Conservation (phyloP, 2,113 vertebrate genomes). For the Falco punctatus region DNA sequence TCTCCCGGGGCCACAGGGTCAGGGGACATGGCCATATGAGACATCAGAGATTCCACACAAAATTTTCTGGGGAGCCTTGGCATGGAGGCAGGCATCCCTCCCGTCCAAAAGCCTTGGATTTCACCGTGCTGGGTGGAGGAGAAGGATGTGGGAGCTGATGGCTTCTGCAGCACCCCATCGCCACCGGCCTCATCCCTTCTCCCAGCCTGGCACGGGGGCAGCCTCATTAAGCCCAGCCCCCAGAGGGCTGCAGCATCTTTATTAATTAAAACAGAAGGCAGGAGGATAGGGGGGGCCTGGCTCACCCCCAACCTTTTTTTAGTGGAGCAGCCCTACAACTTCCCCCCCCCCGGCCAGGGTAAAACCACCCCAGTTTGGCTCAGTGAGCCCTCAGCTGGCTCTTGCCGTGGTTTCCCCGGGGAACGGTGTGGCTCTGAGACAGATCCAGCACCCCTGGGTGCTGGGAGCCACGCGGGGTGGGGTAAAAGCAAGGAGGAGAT, state of each 20-base stretch:
- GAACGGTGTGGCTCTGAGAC: neutral
- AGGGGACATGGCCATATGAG: rapidly evolving
- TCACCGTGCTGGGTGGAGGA: neutral
- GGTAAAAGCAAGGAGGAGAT: neutral
- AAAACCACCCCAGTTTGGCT: rapidly evolving
- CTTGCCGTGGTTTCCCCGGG: neutral
- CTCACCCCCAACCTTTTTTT: neutral
- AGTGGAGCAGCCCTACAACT: neutral
- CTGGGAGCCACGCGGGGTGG: neutral
- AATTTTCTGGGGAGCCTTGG: neutral
- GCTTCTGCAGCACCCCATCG: neutral
- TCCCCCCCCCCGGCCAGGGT: rapidly evolving
- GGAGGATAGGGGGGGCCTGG: neutral
- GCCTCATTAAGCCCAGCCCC: neutral
- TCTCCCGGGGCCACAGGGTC: neutral
- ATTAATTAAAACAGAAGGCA: neutral
- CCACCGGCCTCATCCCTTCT: neutral
- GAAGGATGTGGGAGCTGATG: neutral
- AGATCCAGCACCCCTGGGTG: neutral
- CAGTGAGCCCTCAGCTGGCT: rapidly evolving
- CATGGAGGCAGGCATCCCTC: rapidly evolving
- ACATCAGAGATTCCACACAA: neutral
- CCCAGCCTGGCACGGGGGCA: rapidly evolving
- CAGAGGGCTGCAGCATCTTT: rapidly evolving
- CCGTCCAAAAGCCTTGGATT: neutral